These are phyloP conservation scores for Xestia c-nigrum DNA, from an alignment of 2,888 invertebrate species.

Conservation along the genomic window DNA sequence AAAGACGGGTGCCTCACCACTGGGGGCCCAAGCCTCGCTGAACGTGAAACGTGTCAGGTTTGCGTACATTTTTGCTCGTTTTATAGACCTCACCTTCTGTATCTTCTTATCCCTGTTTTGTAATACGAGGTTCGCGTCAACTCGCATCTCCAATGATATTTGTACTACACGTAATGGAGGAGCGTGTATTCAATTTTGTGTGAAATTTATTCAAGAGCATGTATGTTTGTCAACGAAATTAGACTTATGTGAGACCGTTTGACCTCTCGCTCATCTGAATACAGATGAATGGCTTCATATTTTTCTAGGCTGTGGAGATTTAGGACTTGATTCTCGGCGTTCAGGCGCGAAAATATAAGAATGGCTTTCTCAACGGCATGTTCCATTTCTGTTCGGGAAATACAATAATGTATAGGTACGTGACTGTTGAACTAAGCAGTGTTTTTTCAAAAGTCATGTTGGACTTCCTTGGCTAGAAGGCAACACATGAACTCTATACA, in stretches of 20 bases:
- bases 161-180: slow-evolving; percentile 48
- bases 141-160: slow-evolving; percentile 41
- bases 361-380: background rate
- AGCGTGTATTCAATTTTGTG: slow-evolving; percentile 48
- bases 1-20: too few species aligned
- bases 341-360: slow-evolving; percentile 17
- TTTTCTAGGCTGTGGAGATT: slow-evolving; percentile 32
- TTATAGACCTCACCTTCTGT: background rate
- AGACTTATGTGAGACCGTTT: slow-evolving; percentile 16
- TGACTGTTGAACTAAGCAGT: slow-evolving; percentile 14
- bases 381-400: slow-evolving; percentile 18
- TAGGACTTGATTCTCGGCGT: slow-evolving; percentile 8
- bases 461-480: background rate
- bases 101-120: background rate
- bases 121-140: slow-evolving; percentile 34
- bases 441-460: slow-evolving; percentile 20
- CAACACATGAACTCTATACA: background rate
- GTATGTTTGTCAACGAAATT: slow-evolving; percentile 34
- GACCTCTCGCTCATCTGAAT: slow-evolving; percentile 30
- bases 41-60: background rate
- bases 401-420: slow-evolving; percentile 30
- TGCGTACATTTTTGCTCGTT: background rate
- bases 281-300: slow-evolving; percentile 27
- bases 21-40: background rate
- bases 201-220: slow-evolving; percentile 51